Evolutionary conservation across 1,140 invertebrate genomes (phyloP).

Genomic region (Pteromalus puparum): DNA sequence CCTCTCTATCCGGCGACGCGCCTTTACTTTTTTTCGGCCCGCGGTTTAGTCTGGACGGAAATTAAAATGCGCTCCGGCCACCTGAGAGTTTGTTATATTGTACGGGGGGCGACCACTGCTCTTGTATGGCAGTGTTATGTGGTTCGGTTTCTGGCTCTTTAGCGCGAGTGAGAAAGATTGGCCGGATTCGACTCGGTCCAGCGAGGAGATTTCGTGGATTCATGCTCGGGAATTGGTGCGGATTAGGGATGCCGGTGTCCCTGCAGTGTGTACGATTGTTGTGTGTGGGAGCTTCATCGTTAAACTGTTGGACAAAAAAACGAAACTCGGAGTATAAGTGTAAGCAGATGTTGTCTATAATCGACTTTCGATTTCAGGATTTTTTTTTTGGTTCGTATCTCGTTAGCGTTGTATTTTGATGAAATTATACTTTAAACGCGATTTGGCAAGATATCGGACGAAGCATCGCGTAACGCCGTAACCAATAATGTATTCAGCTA

Average conservation of each 20-base stretch:
- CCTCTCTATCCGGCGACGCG: background rate
- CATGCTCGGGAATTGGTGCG: constrained; percentile 44
- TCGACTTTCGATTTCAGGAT: background rate
- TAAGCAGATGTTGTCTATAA: background rate
- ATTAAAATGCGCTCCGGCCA: constrained; percentile 2
- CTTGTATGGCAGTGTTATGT: background rate
- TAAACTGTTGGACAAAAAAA: background rate
- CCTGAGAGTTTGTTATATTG: background rate
- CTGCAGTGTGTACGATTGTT: background rate
- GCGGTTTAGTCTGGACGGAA: background rate
- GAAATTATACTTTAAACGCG: background rate
- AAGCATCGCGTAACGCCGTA: too few relatives aligned
- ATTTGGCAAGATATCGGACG: background rate
- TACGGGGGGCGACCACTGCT: background rate
- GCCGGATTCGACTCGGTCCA: constrained; percentile 40
- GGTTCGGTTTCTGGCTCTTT: constrained; percentile 21
- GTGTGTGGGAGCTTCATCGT: background rate
- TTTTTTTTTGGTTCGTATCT: background rate
- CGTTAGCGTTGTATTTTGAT: constrained; percentile 13
- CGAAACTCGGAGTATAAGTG: background rate
- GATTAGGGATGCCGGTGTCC: constrained; percentile 17
- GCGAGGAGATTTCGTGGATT: constrained; percentile 35
- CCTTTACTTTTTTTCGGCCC: background rate
- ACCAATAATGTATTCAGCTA: constrained; percentile 1
- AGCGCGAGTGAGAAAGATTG: constrained; percentile 8